These are phyloP conservation scores for Montipora foliosa DNA, from an alignment of 64 coral and sea anemone genomes.

Conservation along the genomic window DNA sequence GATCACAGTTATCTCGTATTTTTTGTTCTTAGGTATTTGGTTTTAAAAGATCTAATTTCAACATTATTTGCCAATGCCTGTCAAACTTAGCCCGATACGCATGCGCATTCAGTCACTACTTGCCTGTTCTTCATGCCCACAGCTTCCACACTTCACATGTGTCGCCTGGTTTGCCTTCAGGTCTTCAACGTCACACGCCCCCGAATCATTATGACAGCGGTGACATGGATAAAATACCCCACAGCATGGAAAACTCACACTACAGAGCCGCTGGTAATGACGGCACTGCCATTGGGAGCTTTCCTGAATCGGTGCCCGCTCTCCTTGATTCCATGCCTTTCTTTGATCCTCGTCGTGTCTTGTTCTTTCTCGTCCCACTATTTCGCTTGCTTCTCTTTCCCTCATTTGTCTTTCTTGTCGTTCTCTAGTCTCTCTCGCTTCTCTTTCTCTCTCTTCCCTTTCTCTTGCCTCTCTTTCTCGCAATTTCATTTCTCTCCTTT, in stretches of 20 bases:
- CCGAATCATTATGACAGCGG: conserved; percentile 76
- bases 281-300: conserved; percentile 20
- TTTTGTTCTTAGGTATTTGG: too few species aligned
- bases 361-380: not conserved
- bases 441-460: not conserved
- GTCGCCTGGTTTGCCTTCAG: conserved; percentile 49
- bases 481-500: not conserved
- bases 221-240: conserved; percentile 67
- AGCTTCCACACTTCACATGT: conserved; percentile 38
- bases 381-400: not conserved
- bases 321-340: not conserved
- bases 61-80: too few species aligned
- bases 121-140: conserved; percentile 46
- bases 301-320: conserved; percentile 20
- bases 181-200: conserved; percentile 15
- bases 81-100: not conserved
- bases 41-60: too few species aligned
- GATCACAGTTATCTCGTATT: too few species aligned
- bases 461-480: conserved; percentile 13
- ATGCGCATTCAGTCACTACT: not conserved
- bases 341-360: not conserved
- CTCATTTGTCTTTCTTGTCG: not conserved
- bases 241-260: conserved; percentile 71
- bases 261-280: conserved; percentile 66
- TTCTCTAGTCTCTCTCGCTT: not conserved